Evolutionary conservation across 2,113 vertebrate genomes (phyloP).

Genomic region (Egretta garzetta): DNA sequence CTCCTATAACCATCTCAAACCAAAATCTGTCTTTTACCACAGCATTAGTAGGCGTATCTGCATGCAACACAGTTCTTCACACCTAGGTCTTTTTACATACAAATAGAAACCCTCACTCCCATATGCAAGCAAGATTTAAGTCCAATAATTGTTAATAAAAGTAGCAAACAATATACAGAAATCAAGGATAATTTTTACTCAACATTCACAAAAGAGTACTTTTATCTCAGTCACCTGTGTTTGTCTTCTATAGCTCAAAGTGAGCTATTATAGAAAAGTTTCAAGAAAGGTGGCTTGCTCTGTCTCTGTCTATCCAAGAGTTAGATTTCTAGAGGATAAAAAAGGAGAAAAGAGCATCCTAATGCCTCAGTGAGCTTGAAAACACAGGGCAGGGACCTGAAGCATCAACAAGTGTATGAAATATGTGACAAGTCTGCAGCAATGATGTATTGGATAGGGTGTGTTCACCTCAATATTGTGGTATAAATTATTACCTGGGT

Average conservation of each 20-base stretch:
- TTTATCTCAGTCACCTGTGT: background rate
- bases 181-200: background rate
- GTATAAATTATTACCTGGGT: conserved; percentile 19
- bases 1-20: background rate
- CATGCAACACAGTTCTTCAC: background rate
- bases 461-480: background rate
- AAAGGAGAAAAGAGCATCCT: background rate
- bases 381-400: background rate
- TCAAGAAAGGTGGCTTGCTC: background rate
- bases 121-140: background rate
- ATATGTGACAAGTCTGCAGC: background rate
- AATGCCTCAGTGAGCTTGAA: background rate
- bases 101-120: background rate
- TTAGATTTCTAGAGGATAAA: background rate
- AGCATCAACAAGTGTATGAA: conserved; percentile 22
- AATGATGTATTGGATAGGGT: background rate
- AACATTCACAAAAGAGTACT: background rate
- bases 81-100: background rate
- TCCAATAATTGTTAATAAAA: background rate
- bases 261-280: background rate
- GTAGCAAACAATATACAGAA: background rate
- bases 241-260: background rate
- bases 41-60: background rate
- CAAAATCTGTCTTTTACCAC: background rate
- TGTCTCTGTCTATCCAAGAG: background rate